A percentile compares a stretch with the other conserved stretches of the same genome.
Conservation (phyloP, 2,888 invertebrate genomes). For the Galerucella calmariensis region DNA sequence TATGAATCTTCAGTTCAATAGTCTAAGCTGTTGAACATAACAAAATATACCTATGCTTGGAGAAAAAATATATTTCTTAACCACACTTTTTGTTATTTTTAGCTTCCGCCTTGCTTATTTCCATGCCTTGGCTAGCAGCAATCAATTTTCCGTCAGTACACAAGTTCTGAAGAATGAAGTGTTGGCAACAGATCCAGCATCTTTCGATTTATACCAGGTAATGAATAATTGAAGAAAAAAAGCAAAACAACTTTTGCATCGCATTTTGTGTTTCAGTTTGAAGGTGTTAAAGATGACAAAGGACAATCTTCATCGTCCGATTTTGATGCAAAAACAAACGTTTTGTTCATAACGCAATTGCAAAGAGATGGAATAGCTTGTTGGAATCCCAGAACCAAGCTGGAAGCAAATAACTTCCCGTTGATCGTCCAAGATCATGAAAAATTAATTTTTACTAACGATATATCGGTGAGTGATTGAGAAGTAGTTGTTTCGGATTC, state of each 20-base stretch:
- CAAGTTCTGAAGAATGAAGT: constrained; percentile 79
- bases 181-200: constrained; percentile 72
- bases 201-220: constrained; percentile 80
- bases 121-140: constrained; percentile 83
- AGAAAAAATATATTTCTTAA: too few species aligned
- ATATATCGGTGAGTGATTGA: constrained; percentile 70
- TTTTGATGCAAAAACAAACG: constrained; percentile 75
- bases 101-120: constrained; percentile 80
- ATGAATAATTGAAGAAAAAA: not conserved
- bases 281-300: constrained; percentile 77
- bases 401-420: constrained; percentile 74
- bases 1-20: too few species aligned
- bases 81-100: constrained; percentile 24
- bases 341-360: constrained; percentile 81
- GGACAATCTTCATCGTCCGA: constrained; percentile 81
- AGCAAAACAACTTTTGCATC: not conserved
- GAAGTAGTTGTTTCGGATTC: too few species aligned
- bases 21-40: too few species aligned
- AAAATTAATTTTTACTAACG: constrained; percentile 81
- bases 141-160: constrained; percentile 83
- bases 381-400: constrained; percentile 79
- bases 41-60: too few species aligned
- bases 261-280: constrained; percentile 63
- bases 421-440: constrained; percentile 76
- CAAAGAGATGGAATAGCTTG: constrained; percentile 83